Evolutionary conservation across 2,113 vertebrate genomes (phyloP).

Genomic region (Chamaetylas fuelleborni): DNA sequence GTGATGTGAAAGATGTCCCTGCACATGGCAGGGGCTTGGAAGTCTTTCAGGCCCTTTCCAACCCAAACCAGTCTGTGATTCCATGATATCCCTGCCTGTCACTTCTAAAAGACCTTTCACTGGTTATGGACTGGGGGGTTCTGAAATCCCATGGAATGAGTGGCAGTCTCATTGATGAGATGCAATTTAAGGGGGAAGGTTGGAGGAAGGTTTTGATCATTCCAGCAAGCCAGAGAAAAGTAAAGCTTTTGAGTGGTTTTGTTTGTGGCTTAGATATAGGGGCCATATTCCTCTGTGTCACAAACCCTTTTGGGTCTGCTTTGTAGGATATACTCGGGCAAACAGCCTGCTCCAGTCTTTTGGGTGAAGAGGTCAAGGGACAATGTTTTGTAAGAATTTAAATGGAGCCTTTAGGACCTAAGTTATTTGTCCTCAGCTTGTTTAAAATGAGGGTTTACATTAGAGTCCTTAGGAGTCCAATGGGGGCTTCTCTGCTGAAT

Average conservation of each 20-base stretch:
- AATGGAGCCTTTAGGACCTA: background rate
- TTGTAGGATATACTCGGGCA: background rate
- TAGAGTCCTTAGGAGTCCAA: background rate
- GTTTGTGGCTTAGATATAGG: background rate
- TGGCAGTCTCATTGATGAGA: background rate
- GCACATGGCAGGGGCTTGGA: background rate
- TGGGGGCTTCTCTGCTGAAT: background rate
- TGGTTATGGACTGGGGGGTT: background rate
- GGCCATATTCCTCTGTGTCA: background rate
- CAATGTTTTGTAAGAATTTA: conserved; percentile 16
- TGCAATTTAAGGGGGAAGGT: background rate
- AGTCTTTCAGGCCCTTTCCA: background rate
- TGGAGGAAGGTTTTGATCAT: conserved; percentile 31
- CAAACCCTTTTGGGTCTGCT: background rate
- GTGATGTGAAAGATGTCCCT: background rate
- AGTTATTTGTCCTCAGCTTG: conserved; percentile 1
- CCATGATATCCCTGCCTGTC: background rate
- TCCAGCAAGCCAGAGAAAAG: background rate
- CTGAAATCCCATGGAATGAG: background rate
- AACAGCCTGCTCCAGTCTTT: background rate
- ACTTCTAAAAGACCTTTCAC: background rate
- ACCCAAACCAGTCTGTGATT: background rate
- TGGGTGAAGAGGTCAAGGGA: conserved; percentile 2
- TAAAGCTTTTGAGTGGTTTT: background rate
- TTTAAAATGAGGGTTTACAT: background rate